Conservation (phyloP, 2,888 invertebrate genomes). For the Mactromeris polynyma region DNA sequence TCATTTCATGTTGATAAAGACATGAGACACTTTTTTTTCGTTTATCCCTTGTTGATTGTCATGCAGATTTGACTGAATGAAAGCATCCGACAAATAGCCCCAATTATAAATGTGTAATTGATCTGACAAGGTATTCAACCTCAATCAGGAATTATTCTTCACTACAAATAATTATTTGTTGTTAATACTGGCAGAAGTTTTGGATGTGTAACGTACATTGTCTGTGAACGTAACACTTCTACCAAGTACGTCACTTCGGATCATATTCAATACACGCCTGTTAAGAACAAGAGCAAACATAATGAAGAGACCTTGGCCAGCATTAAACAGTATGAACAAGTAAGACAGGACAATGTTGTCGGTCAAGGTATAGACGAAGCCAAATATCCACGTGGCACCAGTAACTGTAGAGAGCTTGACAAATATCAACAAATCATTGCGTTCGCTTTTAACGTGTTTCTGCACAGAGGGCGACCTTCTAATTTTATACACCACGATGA, state of each 20-base stretch:
- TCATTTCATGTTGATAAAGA: too few relatives aligned
- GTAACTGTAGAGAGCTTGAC: constrained; percentile 58
- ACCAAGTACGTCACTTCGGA: not conserved
- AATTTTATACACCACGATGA: constrained; percentile 30
- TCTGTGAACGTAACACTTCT: not conserved
- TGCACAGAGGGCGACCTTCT: constrained; percentile 22
- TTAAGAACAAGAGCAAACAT: constrained; percentile 60
- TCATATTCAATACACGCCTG: constrained; percentile 32
- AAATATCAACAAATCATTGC: constrained; percentile 54
- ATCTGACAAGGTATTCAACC: too few relatives aligned
- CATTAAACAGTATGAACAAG: constrained; percentile 54
- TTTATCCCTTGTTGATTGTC: too few relatives aligned
- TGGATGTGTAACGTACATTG: not conserved
- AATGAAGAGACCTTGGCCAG: constrained; percentile 60
- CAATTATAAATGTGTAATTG: too few relatives aligned
- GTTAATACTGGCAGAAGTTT: not conserved
- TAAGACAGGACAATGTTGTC: constrained; percentile 39
- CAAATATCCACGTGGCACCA: constrained; percentile 62
- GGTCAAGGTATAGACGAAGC: constrained; percentile 51
- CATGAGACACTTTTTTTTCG: too few relatives aligned
- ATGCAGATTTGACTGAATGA: too few relatives aligned
- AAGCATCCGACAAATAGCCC: too few relatives aligned
- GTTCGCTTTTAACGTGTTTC: constrained; percentile 33
- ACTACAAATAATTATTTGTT: too few relatives aligned
- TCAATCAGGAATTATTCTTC: too few relatives aligned